Evolutionary conservation across 1,140 invertebrate species (phyloP).

Genomic region (Hyposmocoma kahamanoa): DNA sequence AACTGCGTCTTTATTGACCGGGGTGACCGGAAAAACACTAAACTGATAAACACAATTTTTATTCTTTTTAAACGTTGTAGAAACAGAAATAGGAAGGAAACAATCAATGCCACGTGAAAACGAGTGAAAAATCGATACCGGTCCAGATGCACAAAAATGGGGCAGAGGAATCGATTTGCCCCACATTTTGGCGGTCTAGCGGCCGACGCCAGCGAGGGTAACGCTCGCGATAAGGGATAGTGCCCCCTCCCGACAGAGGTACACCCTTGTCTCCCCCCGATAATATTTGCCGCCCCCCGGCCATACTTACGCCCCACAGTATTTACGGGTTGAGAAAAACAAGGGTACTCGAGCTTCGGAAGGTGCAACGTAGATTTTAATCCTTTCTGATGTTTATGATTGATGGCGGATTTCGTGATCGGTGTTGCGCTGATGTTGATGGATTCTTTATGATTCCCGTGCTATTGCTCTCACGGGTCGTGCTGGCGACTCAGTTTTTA

Average conservation of each 20-base stretch:
- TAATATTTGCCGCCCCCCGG: conserved; percentile 72
- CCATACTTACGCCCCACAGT: conserved; percentile 71
- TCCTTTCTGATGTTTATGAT: conserved; percentile 74
- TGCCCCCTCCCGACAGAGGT: conserved; percentile 51
- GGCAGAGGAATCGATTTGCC: conserved; percentile 69
- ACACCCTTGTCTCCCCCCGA: conserved; percentile 53
- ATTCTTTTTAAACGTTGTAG: no score
- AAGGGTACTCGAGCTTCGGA: conserved; percentile 70
- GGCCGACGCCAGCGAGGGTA: conserved; percentile 65
- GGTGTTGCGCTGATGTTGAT: conserved; percentile 65
- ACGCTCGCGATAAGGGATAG: conserved; percentile 72
- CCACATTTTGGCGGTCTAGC: conserved; percentile 68
- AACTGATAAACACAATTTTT: no score
- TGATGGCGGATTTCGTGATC: conserved; percentile 70
- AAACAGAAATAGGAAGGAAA: no score
- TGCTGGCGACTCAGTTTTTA: conserved; percentile 35
- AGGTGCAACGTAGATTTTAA: conserved; percentile 74
- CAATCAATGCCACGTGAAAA: background rate
- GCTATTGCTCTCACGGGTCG: conserved; percentile 29
- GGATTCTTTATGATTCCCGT: conserved; percentile 60
- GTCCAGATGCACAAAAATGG: conserved; percentile 73
- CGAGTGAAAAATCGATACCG: conserved; percentile 62
- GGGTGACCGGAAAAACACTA: no score
- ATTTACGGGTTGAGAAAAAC: conserved; percentile 73
- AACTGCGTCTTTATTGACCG: no score